Base-by-base conservation (phyloP, 1,140 invertebrate species). In the Nylanderia fulva region DNA sequence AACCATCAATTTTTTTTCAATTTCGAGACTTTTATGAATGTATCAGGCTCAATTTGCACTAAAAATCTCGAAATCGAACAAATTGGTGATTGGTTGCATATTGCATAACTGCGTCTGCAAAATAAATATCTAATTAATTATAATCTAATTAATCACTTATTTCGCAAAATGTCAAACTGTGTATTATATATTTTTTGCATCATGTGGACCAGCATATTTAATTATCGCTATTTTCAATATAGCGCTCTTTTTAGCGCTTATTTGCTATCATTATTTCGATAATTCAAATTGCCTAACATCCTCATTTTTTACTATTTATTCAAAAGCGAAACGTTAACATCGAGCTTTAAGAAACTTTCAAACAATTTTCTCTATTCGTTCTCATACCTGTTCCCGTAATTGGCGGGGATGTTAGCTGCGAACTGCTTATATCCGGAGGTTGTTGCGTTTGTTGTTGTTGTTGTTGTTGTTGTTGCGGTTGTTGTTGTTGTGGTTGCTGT, bases 371-470 rank as follows among this genome's bases (percentile, higher is more conserved):
- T 80, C 33, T 24, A 69, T 85, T 61, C 60, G 45, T 60, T 45
- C 63, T 61, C 82, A 66, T 95, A 95, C 94, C 94, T 95, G 94
- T 95, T 92, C 94, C 94, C 29, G 94, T 95, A 88, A 95, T 95
- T 8, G 94, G 94, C 33, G 94, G 94, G n/a, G 94, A 94, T 2
- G 94, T 90, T 52, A 95, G 86, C 85, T 95, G 94, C 2, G 94
- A 94, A 76, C 94, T 95, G 91, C 93, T 95, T 60, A 95, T 95
- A 85, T 95, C 94, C 86, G 94, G 92, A 33, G 94, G 94, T 71
- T 94, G 93, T 79, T 90, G 91, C 15, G 89, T 79, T 54, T 91
- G 86, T 29, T 92, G 90, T 8, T 90, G 88, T 66, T 90, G 90
- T 68, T 88, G 87, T 48, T 90, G 89, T 27, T 82, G 84, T 18